Base-by-base conservation (phyloP, 2,113 vertebrate species). In the Nematolebias whitei region DNA sequence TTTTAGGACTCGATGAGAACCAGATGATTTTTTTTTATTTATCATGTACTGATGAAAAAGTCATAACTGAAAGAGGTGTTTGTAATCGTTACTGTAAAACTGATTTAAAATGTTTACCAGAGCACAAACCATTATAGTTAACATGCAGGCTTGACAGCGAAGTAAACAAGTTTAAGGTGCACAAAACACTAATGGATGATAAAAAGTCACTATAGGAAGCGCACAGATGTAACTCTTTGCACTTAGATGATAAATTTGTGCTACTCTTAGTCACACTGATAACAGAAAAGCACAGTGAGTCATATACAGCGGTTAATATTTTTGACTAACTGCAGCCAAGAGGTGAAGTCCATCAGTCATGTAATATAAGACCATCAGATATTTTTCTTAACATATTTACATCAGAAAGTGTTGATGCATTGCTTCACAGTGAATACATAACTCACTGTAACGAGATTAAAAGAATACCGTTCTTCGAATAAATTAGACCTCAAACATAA, bases 211-310 rank as follows among this genome's bases (percentile, higher is more conserved):
- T 35, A 35, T 8, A 35, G 71, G 53, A 19, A 38, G 40, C 61
- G 43, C 24, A 19, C 11, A 24, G 55, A 22, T 44, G 18, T n/a
- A 49, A 50, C 40, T 50, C n/a, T 68, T 59, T 16, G 26, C 53
- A 24, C 41, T 18, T 40, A 45, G 8, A 57, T 51, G 74, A 26
- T 41, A 18, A 54, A 78, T n/a, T n/a, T n/a, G 64, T 71, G 26
- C 24, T 45, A 26, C 54, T 58, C 39, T 57, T 54, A 47, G 24
- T 62, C 41, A 58, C 50, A 29, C 38, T 45, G 54, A 70, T 29
- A 29, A 8, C 32, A 35, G 32, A 35, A 49, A 44, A 62, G 4
- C 12, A 66, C 58, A 67, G 20, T 29, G 16, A 18, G 41, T 48
- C 45, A 39, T 50, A 39, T 20, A 50, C 18, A 44, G 41, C 40